Base-by-base conservation (phyloP, 2,888 invertebrate species). In the Selenia dentaria region DNA sequence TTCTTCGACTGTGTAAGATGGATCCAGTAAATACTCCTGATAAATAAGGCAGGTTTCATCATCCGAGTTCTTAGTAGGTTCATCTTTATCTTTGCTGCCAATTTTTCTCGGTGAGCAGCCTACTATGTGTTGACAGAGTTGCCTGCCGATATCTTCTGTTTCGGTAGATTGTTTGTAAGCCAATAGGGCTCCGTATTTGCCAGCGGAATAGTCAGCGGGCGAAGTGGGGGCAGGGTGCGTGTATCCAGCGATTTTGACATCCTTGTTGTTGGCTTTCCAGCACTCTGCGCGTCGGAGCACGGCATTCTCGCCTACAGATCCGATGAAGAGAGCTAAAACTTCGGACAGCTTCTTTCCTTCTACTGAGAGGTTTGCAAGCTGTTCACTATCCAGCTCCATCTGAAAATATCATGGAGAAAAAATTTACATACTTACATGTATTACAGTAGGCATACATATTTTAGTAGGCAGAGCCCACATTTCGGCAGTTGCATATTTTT, bases 121-220 rank as follows among this genome's bases (percentile, higher is more conserved):
- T 12, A 99, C 96, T 64, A 99, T 94, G 71, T 99, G 99, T 75
- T 98, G 98, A 73, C 98, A 97, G 4, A 99, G 78, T 67, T 96
- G 94, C 59, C 93, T 93, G 10, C 95, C 95, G 6, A 96, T 68
- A 41, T 90, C 83, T 31, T 91, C 82, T 1, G 74, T 65, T 32
- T 70, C 82, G 42, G 61, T 73, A 33, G 67, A 67, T 63, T 84
- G 91, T 72, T 88, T 93, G 69, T 95, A 94, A 12, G 96, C 96
- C 0, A 98, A 88, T 32, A 98, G 71, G 0, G 97, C 95, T 18
- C 96, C 98, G 77, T 97, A 97, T 84, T 95, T 96, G 33, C 98
- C 98, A 9, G 94, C 83, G 13, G 93, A 92, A 35, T 93, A 91
- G 13, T 91, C 85, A 0, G 74, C 62, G 0, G 85, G 71, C 2